Percentiles rank a stretch among this genome's conserved stretches.
phyloP scores from a whole-genome alignment of 1,140 invertebrate species.

The Zelostemma sp. region DNA sequence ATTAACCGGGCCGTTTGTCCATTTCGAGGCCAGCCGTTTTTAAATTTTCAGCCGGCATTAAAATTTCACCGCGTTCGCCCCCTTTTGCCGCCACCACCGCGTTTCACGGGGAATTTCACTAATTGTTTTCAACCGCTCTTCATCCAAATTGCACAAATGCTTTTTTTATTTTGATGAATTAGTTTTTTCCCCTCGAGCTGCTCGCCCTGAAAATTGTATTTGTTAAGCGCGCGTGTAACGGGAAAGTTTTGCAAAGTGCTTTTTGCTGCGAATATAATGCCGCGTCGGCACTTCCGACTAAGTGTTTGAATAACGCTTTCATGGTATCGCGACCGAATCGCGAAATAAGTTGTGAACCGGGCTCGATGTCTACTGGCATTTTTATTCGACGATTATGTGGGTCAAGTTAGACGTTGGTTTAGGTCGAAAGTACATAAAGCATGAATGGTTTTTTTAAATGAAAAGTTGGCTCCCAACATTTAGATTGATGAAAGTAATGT shows the following conservation, averaged over 20 bases:
- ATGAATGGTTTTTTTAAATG: too few species aligned
- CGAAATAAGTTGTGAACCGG: conserved; percentile 44
- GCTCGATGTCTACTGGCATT: conserved; percentile 36
- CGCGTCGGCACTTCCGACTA: conserved; percentile 34
- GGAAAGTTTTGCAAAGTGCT: conserved; percentile 41
- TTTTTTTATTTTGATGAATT: conserved; percentile 30
- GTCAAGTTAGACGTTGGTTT: not conserved
- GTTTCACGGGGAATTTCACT: conserved; percentile 17
- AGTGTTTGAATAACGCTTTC: conserved; percentile 33
- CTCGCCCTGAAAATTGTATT: conserved; percentile 43
- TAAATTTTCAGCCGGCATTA: not conserved
- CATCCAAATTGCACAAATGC: not conserved
- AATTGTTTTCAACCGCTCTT: conserved; percentile 37
- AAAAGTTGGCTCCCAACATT: too few species aligned
- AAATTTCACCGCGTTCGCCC: not conserved
- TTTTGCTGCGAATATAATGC: conserved; percentile 37
- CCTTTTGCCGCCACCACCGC: not conserved
- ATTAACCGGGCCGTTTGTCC: not conserved
- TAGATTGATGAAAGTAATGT: too few species aligned
- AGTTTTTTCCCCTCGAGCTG: conserved; percentile 19
- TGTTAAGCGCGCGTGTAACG: conserved; percentile 44
- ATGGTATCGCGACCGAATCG: conserved; percentile 36
- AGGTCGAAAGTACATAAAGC: not conserved
- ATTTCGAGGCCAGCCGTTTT: not conserved
- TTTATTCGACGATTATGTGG: conserved; percentile 34